These are phyloP conservation scores for Conus betulinus DNA, from an alignment of 1,140 invertebrate species.

Conservation along the genomic window DNA sequence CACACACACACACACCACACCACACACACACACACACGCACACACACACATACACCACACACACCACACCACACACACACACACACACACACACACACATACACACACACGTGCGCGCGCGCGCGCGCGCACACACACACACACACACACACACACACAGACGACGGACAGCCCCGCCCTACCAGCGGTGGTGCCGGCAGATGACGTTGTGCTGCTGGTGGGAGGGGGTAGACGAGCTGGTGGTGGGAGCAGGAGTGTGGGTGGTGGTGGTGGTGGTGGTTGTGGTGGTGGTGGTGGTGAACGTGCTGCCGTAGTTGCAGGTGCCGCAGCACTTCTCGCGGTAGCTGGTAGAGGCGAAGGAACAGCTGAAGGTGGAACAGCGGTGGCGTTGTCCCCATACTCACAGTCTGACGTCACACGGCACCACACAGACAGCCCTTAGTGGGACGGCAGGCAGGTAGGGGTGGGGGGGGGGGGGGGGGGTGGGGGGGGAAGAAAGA, in stretches of 20 bases:
- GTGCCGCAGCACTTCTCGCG: slow-evolving; percentile 18
- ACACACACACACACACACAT: not conserved
- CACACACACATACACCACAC: not conserved
- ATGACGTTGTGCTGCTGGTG: not conserved
- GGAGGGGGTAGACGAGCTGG: not conserved
- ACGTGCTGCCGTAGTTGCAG: slow-evolving; percentile 6
- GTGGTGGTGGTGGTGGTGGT: slow-evolving; percentile 8
- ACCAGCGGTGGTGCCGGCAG: not conserved
- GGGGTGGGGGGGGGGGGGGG: too few species aligned
- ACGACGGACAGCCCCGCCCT: not conserved
- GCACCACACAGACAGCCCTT: too few species aligned
- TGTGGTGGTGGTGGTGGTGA: slow-evolving; percentile 31
- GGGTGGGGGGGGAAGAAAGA: too few species aligned
- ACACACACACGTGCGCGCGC: not conserved
- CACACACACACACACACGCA: too few species aligned
- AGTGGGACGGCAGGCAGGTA: too few species aligned
- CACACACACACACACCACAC: too few species aligned
- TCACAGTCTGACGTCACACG: slow-evolving; percentile 50
- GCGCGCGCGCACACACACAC: not conserved
- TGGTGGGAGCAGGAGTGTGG: not conserved
- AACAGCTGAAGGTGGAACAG: slow-evolving; percentile 42
- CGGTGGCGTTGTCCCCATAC: slow-evolving; percentile 57
- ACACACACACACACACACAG: not conserved
- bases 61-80: not conserved
- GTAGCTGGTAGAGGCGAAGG: not conserved